A percentile compares a stretch with the other conserved stretches of the same genome.
Evolutionary conservation across 1,140 invertebrate species (phyloP).

Genomic region (Aphaenogaster rudis): DNA sequence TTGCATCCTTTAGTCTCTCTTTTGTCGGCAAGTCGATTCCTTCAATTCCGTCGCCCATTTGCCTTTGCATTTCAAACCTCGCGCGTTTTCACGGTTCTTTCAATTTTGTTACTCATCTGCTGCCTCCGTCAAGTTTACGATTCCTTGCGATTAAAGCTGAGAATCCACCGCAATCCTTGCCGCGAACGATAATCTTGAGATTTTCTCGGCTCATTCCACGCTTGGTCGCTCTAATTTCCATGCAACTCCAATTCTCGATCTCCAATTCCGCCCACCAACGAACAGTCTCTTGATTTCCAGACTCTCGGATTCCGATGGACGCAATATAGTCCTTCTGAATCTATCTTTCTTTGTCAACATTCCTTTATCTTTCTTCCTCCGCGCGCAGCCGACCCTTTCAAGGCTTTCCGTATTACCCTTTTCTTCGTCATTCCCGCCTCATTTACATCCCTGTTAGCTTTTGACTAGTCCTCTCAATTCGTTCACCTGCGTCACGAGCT

Average conservation of each 20-base stretch:
- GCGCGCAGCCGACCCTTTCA: slow-evolving; percentile 7
- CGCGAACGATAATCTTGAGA: slow-evolving; percentile 44
- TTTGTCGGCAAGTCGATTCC: slow-evolving; percentile 54
- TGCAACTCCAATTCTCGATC: slow-evolving; percentile 33
- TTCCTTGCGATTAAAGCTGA: slow-evolving; percentile 2
- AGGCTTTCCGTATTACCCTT: slow-evolving; percentile 29
- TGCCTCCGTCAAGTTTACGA: slow-evolving; percentile 38
- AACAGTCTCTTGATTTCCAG: slow-evolving; percentile 52
- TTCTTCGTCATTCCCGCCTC: slow-evolving; percentile 50
- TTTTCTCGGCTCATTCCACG: slow-evolving; percentile 43
- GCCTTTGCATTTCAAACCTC: slow-evolving; percentile 54
- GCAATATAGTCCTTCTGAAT: slow-evolving; percentile 39
- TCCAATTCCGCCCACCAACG: slow-evolving; percentile 43
- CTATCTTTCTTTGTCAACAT: slow-evolving; percentile 15
- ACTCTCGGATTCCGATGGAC: slow-evolving; percentile 32
- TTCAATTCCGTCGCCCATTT: slow-evolving; percentile 46
- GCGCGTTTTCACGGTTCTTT: slow-evolving; percentile 62
- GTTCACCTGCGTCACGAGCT: slow-evolving; percentile 30
- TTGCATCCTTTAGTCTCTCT: slow-evolving; percentile 74
- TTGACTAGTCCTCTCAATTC: slow-evolving; percentile 47
- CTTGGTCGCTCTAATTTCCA: slow-evolving; percentile 46
- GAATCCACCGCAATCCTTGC: background rate
- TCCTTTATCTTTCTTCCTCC: slow-evolving; percentile 20
- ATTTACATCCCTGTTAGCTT: slow-evolving; percentile 48
- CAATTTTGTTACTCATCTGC: slow-evolving; percentile 45